Base-by-base conservation (phyloP, 2,113 vertebrate genomes). In the Ceuthmochares aereus region DNA sequence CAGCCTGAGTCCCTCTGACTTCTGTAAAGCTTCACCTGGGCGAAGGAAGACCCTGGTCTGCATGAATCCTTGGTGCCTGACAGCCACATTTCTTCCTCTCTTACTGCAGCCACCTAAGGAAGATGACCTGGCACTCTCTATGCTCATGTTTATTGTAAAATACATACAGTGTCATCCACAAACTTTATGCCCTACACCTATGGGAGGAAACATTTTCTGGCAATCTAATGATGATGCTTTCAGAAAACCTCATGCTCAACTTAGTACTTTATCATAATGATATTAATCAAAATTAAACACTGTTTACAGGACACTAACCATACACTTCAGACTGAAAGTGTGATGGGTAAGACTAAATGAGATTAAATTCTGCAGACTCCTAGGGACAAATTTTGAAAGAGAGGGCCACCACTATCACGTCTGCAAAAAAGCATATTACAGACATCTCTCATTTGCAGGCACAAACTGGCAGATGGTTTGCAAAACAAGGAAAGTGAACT, bases 391-490 rank as follows among this genome's bases (percentile, higher is more conserved):
- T 76, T 93, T 69, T 95, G 70, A 87, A 96, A 59, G 12, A 23
- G 36, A 85, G 54, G 67, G 79, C 59, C 67, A 85, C 29, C 43
- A 79, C 12, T 55, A 80, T 19, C 30, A 66, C 0, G 0, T 47
- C 45, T 63, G 45, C 75, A 93, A 82, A 55, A 86, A 83, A 84
- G 64, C 60, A 80, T 51, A 63, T 43, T 3, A n/a, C 22, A 79
- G 34, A 40, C 60, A 20, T 42, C 54, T 51, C 70, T 83, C 85
- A 52, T 84, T 70, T 54, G 37, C 75, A 90, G 43, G 52, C 79
- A 94, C 64, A 90, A 95, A 43, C 42, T 32, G 84, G 68, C 95
- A 96, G 80, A 97, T 92, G 83, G 89, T 78, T 90, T 93, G 47
- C 80, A 87, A 95, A 81, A 55, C 56, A 73, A 87, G 37, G 54